Percentiles rank a stretch among this genome's conserved stretches.
Conservation (phyloP, 2,113 vertebrate species). For the Hassar affinis region DNA sequence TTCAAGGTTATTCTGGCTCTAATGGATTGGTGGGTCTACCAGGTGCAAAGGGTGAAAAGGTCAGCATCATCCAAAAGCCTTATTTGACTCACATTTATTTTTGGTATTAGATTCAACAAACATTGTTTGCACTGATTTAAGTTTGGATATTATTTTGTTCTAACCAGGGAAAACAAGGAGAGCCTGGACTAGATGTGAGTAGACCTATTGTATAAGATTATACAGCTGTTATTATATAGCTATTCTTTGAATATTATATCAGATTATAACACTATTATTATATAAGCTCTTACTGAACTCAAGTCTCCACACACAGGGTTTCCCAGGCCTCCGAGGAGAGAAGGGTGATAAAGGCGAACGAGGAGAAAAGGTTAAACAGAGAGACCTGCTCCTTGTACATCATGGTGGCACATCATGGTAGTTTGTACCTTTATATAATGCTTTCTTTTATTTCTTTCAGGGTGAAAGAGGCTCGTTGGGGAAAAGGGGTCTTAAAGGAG, state of each 20-base stretch:
- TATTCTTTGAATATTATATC: too few relatives aligned
- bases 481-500: slow-evolving; percentile 90
- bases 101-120: neutral
- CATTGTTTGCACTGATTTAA: neutral
- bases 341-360: slow-evolving; percentile 86
- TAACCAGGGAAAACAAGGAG: slow-evolving; percentile 85
- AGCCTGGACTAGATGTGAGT: slow-evolving; percentile 94
- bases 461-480: slow-evolving; percentile 86
- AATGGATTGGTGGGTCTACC: slow-evolving; percentile 87
- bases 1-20: slow-evolving; percentile 65
- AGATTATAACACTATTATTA: neutral
- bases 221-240: too few relatives aligned
- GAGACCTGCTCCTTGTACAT: neutral
- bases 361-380: slow-evolving; percentile 84
- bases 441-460: slow-evolving; percentile 61
- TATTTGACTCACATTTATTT: neutral
- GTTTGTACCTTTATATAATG: slow-evolving; percentile 3
- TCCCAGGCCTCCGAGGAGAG: slow-evolving; percentile 87
- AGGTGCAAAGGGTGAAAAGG: slow-evolving; percentile 94
- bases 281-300: slow-evolving; percentile 17
- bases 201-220: slow-evolving; percentile 23
- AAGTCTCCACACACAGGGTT: slow-evolving; percentile 75
- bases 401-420: neutral
- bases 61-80: slow-evolving; percentile 58
- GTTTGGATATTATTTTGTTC: slow-evolving; percentile 32